phyloP scores from a whole-genome alignment of 1,140 invertebrate genomes.

The Oryzaephilus surinamensis region DNA sequence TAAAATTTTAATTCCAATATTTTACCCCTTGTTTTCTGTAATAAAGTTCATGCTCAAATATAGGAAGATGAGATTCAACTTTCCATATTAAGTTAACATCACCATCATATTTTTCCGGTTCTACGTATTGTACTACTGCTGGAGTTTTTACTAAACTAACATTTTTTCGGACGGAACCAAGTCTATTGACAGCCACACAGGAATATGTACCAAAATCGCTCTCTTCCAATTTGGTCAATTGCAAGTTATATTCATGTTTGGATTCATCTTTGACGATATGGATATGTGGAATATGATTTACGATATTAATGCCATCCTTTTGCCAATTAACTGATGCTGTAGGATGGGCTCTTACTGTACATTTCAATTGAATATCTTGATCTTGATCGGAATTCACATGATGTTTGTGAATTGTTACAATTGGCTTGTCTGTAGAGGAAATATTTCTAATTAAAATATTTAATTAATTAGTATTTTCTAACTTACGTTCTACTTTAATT shows the following conservation, averaged over 20 bases:
- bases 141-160: constrained; percentile 20
- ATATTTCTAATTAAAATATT: constrained; percentile 1
- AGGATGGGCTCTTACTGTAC: constrained; percentile 23
- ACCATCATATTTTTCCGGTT: constrained; percentile 11
- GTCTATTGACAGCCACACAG: constrained; percentile 19
- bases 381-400: constrained; percentile 21
- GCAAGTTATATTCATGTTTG: constrained; percentile 9
- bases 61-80: constrained; percentile 24
- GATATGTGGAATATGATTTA: constrained; percentile 9
- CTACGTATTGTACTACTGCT: constrained; percentile 15
- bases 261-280: too few relatives aligned
- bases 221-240: constrained; percentile 4
- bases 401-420: constrained; percentile 21
- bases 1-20: constrained; percentile 1
- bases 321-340: constrained; percentile 19
- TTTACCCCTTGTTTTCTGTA: constrained; percentile 28
- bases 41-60: constrained; percentile 20
- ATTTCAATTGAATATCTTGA: constrained; percentile 21
- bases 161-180: constrained; percentile 13
- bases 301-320: constrained; percentile 18
- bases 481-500: constrained; percentile 25
- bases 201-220: constrained; percentile 22
- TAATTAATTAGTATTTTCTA: background rate
- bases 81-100: constrained; percentile 23
- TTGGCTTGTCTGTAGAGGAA: constrained; percentile 21